These are phyloP conservation scores for Rutilus rutilus DNA, from an alignment of 2,113 vertebrate species.

Conservation along the genomic window DNA sequence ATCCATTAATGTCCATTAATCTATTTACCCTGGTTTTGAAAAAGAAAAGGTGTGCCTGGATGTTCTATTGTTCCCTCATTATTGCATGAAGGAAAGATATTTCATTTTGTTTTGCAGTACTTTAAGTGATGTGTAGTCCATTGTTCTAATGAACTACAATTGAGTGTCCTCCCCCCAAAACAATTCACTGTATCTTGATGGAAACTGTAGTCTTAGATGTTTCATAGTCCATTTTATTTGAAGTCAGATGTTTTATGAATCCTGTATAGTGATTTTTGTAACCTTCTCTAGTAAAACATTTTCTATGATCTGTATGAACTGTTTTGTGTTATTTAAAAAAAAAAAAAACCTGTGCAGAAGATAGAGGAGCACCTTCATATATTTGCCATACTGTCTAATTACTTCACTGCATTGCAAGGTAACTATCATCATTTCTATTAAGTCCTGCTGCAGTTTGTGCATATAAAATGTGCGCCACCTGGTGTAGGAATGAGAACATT, in stretches of 20 bases:
- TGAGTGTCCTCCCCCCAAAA: constrained; percentile 76
- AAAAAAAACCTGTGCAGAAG: background rate
- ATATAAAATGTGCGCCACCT: background rate
- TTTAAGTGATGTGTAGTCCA: constrained; percentile 94
- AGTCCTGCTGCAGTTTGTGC: background rate
- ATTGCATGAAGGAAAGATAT: constrained; percentile 93
- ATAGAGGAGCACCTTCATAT: background rate
- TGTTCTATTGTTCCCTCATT: constrained; percentile 90
- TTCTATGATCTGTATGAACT: constrained; percentile 97
- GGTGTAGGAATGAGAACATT: background rate
- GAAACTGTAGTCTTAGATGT: constrained; percentile 80
- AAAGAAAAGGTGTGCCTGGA: constrained; percentile 83
- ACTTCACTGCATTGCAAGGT: background rate
- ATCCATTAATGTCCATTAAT: constrained; percentile 61
- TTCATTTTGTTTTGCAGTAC: constrained; percentile 79
- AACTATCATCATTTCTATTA: background rate
- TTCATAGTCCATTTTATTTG: constrained; percentile 86
- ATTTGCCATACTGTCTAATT: background rate
- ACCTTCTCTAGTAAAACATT: constrained; percentile 99
- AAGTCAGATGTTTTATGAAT: constrained; percentile 95
- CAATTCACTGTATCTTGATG: constrained; percentile 78
- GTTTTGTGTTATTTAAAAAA: constrained; percentile 68
- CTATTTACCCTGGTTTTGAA: constrained; percentile 65
- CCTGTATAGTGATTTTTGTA: constrained; percentile 99
- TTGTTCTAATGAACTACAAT: constrained; percentile 89